Base-by-base conservation (phyloP, 2,888 invertebrate species). In the Oxystoma pomonae region DNA sequence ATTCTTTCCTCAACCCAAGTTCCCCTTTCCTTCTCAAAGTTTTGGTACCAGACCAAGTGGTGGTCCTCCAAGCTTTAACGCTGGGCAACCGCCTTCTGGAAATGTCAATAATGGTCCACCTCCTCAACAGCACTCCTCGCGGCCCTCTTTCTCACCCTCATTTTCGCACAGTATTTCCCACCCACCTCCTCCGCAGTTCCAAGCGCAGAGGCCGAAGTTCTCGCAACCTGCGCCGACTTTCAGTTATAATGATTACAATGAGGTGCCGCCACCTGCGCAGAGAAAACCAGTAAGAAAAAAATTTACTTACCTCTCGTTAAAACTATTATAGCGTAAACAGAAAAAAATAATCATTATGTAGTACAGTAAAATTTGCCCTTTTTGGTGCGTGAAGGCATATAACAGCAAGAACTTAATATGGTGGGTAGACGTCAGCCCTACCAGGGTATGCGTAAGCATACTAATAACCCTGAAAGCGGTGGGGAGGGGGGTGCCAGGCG, bases 121-220 rank as follows among this genome's bases (percentile, higher is more conserved):
- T 16, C 79, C 78, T 57, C 81, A 81, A 63, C 80, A 82, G 17
- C 82, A 82, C 74, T 82, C 76, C 64, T 79, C 83, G 21, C 80
- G 57, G 49, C 21, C 63, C 35, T 55, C 65, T 52, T 58, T 60
- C 79, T 64, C 73, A 80, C 68, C 68, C 50, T 63, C 53, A 20
- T 66, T 65, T 55, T 65, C 68, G 19, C 66, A 68, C 20, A 62
- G 64, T 3, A 66, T 66, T 53, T 60, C 66, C 16, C 67, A 67
- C 60, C 67, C 67, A 7, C 67, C 67, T n/a, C 67, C 67, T 20
- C 56, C 65, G 53, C 62, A 67, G 12, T 67, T 58, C 16, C 59
- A 59, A 16, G 50, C 59, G 3, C 59, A 59, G n/a, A 57, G 52
- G 53, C 60, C 59, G 18, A 57, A 58, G 19, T 67, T 68, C 57